A percentile compares a stretch with the other conserved stretches of the same genome.
phyloP scores from a whole-genome alignment of 2,113 vertebrate species.

The Sorex araneus region DNA sequence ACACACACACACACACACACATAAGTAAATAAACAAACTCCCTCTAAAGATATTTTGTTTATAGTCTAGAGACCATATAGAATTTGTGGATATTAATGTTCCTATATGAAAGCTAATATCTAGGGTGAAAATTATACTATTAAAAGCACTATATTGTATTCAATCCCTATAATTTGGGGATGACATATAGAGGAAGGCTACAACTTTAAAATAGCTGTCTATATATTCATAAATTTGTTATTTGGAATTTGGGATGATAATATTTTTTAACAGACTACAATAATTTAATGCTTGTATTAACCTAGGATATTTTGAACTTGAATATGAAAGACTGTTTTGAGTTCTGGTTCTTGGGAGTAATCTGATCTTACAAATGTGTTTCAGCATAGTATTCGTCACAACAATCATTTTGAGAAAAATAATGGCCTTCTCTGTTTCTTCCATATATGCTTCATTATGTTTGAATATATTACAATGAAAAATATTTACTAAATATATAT shows the following conservation, averaged over 20 bases:
- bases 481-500: not conserved
- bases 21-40: no score
- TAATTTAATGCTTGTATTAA: not conserved
- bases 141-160: not conserved
- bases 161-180: not conserved
- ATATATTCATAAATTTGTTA: not conserved
- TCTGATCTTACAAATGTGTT: not conserved
- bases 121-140: not conserved
- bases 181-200: not conserved
- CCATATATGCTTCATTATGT: not conserved
- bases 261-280: not conserved
- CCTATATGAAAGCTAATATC: conserved; percentile 23
- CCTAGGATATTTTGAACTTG: not conserved
- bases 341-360: not conserved
- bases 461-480: not conserved
- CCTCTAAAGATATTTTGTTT: not conserved
- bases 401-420: not conserved
- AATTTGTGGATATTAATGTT: conserved; percentile 7
- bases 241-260: not conserved
- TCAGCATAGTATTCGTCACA: not conserved
- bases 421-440: not conserved
- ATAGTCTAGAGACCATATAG: not conserved
- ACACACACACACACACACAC: no score
- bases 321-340: not conserved
- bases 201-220: conserved; percentile 25